Percentiles rank a stretch among this genome's conserved stretches.
phyloP scores from a whole-genome alignment of 2,113 vertebrate species.

The Lasiurus borealis region DNA sequence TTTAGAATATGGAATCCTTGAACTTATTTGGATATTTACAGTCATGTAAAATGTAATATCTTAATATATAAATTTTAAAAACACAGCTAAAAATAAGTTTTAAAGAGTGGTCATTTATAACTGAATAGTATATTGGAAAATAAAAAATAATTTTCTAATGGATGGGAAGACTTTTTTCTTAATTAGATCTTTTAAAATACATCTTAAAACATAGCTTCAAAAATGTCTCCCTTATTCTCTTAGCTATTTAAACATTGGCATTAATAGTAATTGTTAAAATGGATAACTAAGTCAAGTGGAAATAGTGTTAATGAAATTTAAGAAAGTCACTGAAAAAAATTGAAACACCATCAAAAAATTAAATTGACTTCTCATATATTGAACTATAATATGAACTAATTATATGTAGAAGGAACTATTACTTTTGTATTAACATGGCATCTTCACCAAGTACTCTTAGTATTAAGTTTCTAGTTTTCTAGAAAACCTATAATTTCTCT shows the following conservation, averaged over 20 bases:
- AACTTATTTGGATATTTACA: constrained; percentile 41
- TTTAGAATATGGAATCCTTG: constrained; percentile 27
- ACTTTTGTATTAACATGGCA: not conserved
- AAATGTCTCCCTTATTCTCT: not conserved
- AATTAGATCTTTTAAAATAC: not conserved
- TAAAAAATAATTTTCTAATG: not conserved
- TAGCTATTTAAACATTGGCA: not conserved
- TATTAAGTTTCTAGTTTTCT: not conserved
- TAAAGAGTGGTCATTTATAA: constrained; percentile 8
- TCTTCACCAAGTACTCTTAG: constrained; percentile 22
- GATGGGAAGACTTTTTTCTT: not conserved
- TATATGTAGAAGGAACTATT: not conserved
- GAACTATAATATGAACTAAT: not conserved
- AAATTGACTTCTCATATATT: not conserved
- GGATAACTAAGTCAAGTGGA: not conserved
- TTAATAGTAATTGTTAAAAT: constrained; percentile 24
- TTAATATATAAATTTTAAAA: not conserved
- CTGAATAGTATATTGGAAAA: constrained; percentile 17
- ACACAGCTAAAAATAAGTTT: constrained; percentile 12
- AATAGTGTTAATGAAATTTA: constrained; percentile 24
- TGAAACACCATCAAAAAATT: not conserved
- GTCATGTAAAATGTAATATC: not conserved
- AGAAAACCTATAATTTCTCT: constrained; percentile 1
- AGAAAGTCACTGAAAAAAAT: not conserved
- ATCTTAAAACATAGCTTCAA: not conserved